Percentiles rank a stretch among this genome's conserved stretches.
phyloP scores from a whole-genome alignment of 2,888 invertebrate species.

The Oscheius myriophilus region DNA sequence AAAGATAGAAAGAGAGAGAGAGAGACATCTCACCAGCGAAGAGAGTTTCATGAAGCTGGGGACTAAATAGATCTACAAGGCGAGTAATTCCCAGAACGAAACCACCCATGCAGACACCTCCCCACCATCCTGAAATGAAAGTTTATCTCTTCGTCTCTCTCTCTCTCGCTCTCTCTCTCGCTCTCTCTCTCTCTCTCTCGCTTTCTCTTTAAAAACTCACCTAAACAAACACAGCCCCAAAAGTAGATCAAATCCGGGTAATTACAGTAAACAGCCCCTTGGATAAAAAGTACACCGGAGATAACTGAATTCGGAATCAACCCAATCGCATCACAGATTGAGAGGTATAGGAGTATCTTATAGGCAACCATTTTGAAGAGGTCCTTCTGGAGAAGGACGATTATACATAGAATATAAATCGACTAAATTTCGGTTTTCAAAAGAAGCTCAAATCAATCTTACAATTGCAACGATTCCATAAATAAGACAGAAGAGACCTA shows the following conservation, averaged over 20 bases:
- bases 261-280: slow-evolving; percentile 22
- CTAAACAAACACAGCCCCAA: slow-evolving; percentile 16
- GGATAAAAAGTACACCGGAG: slow-evolving; percentile 11
- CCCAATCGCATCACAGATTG: slow-evolving; percentile 5
- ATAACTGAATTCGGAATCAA: slow-evolving; percentile 6
- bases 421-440: neutral
- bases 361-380: slow-evolving; percentile 15
- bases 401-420: slow-evolving; percentile 9
- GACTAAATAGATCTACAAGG: slow-evolving; percentile 17
- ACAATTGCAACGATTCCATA: slow-evolving; percentile 12
- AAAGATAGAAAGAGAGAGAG: neutral
- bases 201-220: neutral
- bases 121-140: slow-evolving; percentile 13
- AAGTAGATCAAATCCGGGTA: slow-evolving; percentile 21
- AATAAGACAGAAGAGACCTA: neutral
- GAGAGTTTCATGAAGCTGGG: slow-evolving; percentile 15
- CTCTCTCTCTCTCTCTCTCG: neutral
- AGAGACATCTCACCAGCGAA: slow-evolving; percentile 8
- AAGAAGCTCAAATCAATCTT: neutral
- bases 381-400: slow-evolving; percentile 21
- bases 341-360: slow-evolving; percentile 11
- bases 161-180: no score
- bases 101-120: slow-evolving; percentile 5
- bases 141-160: no score
- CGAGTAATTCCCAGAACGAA: slow-evolving; percentile 21